Percentiles rank a stretch among this genome's conserved stretches.
phyloP scores from a whole-genome alignment of 1,140 invertebrate genomes.

The Ostrea edulis region DNA sequence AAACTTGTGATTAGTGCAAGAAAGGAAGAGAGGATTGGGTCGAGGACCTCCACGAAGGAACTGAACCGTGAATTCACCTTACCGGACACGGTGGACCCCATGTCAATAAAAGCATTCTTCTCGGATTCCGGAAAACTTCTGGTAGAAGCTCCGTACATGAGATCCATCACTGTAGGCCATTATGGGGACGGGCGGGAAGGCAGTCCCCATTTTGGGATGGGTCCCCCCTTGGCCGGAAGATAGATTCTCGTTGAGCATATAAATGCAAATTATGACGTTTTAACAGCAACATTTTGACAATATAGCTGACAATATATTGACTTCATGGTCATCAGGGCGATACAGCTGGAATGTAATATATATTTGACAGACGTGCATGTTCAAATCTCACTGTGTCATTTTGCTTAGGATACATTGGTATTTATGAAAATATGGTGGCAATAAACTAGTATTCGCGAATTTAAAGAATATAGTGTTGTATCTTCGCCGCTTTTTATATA shows the following conservation, averaged over 20 bases:
- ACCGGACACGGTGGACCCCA: constrained; percentile 77
- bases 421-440: too few species aligned
- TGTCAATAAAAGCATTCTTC: constrained; percentile 77
- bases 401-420: background rate
- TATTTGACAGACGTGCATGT: constrained; percentile 9
- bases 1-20: constrained; percentile 73
- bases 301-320: background rate
- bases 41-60: constrained; percentile 74
- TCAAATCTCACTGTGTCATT: background rate
- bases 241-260: background rate
- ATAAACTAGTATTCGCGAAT: too few species aligned
- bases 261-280: background rate
- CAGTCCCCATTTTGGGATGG: constrained; percentile 48
- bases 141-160: constrained; percentile 74
- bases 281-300: background rate
- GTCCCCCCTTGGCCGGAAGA: constrained; percentile 8
- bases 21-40: constrained; percentile 72
- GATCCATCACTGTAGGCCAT: constrained; percentile 60
- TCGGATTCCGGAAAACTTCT: constrained; percentile 76
- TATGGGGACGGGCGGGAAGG: constrained; percentile 56
- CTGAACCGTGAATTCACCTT: constrained; percentile 76
- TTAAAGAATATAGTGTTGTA: too few species aligned
- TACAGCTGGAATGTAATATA: background rate
- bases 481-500: too few species aligned
- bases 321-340: background rate